Conservation (phyloP, 1,140 invertebrate species). For the Fopius arisanus region DNA sequence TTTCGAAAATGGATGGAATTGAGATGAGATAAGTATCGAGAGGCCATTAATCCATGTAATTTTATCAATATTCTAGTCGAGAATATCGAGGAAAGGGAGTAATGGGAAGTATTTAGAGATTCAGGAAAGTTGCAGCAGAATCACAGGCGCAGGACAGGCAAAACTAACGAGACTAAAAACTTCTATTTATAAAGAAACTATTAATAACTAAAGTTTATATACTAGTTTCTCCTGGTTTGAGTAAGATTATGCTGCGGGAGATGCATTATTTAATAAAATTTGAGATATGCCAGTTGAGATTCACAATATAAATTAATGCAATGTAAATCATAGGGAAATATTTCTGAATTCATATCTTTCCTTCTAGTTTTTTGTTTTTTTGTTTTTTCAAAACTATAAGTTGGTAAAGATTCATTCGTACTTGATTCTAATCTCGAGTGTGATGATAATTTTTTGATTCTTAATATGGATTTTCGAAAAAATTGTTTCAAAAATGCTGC, state of each 20-base stretch:
- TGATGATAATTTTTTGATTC: too few species aligned
- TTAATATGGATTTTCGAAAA: too few species aligned
- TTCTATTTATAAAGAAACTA: slow-evolving; percentile 3
- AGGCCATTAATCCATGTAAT: too few species aligned
- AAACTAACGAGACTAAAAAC: slow-evolving; percentile 6
- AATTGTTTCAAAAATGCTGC: too few species aligned
- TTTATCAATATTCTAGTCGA: neutral
- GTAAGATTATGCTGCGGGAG: neutral
- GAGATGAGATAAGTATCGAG: too few species aligned
- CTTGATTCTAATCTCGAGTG: too few species aligned
- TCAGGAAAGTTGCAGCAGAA: neutral
- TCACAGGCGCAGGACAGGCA: neutral
- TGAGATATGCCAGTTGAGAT: neutral
- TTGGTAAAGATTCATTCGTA: too few species aligned
- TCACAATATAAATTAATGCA: neutral
- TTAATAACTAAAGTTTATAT: slow-evolving; percentile 5
- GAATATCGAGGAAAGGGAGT: neutral
- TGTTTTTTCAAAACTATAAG: too few species aligned
- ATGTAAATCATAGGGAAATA: too few species aligned
- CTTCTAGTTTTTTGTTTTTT: too few species aligned
- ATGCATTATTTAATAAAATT: neutral
- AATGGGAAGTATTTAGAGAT: neutral
- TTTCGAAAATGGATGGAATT: too few species aligned
- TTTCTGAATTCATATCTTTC: too few species aligned
- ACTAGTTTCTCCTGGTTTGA: neutral